Base-by-base conservation (phyloP, 2,113 vertebrate species). In the Erythrolamprus reginae region DNA sequence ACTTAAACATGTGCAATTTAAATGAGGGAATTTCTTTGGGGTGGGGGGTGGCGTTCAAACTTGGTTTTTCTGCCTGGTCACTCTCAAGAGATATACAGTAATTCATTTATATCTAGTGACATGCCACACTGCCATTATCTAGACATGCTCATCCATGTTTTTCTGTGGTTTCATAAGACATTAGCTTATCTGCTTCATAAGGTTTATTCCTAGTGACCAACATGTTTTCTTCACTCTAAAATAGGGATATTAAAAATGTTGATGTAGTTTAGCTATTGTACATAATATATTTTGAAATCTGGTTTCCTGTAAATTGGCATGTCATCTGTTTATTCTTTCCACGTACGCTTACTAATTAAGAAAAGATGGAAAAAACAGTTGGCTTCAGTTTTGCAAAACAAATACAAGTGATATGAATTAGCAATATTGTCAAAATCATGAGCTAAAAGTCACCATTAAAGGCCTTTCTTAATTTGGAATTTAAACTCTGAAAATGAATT, bases 341-440 rank as follows among this genome's bases (percentile, higher is more conserved):
- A 89, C 6, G 3, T 50, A 8, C 51, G 23, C 83, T 89, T 82
- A 17, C 33, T 65, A 26, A 26, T 28, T 7, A 0, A 19, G 23
- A 15, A 58, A 23, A n/a, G 84, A 47, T 88, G 47, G 15, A 51
- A 4, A 42, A 87, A 9, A 89, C 92, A 42, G 6, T 83, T 82
- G 33, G 61, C 1, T 56, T 86, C 17, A 24, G 1, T n/a, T 82
- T 86, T 13, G 8, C 50, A 86, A 86, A n/a, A 56, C 56, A 82
- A 82, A 92, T 92, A 70, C 92, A 83, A 26, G 92, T 93, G 38
- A 23, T 24, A 33, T 88, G 55, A 17, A 7, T 91, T 85, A 56
- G 5, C 82, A 82, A n/a, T 86, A 65, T n/a, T 89, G 15, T 23
- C 91, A 52, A 28, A 92, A 50, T 51, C n/a, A 8, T 77, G 6